phyloP scores from a whole-genome alignment of 2,888 invertebrate species.

The Syrphus vitripennis region DNA sequence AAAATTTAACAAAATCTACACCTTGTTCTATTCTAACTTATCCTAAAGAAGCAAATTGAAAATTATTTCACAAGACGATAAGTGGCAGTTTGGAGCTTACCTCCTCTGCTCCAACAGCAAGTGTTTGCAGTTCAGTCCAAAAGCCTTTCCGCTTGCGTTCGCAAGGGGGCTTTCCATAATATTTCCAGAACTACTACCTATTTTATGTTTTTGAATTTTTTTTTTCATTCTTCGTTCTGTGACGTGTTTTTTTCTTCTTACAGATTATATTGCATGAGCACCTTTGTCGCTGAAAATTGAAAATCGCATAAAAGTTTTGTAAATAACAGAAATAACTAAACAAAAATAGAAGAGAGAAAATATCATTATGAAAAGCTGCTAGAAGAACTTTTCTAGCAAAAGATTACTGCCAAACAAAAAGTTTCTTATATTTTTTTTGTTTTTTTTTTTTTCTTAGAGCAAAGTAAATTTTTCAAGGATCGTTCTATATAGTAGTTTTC shows the following conservation, averaged over 20 bases:
- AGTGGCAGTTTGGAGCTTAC: background rate
- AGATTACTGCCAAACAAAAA: conserved; percentile 13
- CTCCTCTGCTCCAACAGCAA: background rate
- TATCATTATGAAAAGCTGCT: conserved; percentile 63
- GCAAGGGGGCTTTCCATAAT: conserved; percentile 28
- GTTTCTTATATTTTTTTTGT: background rate
- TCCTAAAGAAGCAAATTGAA: background rate
- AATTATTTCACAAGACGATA: conserved; percentile 35
- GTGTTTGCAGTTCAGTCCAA: background rate
- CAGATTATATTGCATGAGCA: conserved; percentile 50
- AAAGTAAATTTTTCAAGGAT: conserved; percentile 27
- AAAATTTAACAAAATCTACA: background rate
- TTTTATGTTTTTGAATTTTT: background rate
- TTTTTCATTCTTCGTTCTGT: background rate
- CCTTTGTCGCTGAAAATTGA: conserved; percentile 50
- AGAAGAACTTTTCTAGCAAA: conserved; percentile 49
- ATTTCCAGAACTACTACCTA: background rate
- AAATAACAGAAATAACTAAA: conserved; percentile 49
- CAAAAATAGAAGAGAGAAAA: conserved; percentile 2
- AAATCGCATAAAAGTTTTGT: conserved; percentile 53
- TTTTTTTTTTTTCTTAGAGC: background rate
- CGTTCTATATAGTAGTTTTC: background rate
- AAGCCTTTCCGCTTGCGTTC: conserved; percentile 1
- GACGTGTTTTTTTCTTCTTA: conserved; percentile 46
- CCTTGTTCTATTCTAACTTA: background rate